phyloP scores from a whole-genome alignment of 2,888 invertebrate species.

The Tipula lateralis region DNA sequence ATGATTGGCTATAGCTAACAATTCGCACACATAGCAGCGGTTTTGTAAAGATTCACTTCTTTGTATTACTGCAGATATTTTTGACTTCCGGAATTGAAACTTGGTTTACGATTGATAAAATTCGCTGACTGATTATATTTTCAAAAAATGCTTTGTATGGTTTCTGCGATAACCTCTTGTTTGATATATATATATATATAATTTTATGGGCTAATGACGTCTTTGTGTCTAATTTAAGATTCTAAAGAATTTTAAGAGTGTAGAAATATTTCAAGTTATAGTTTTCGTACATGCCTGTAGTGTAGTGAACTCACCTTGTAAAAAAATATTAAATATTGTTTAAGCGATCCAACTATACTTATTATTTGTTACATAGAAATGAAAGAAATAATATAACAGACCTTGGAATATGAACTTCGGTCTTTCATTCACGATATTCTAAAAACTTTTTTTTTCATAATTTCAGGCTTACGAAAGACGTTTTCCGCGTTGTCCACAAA shows the following conservation, averaged over 20 bases:
- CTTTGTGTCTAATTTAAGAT: neutral
- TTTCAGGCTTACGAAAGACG: conserved; percentile 86
- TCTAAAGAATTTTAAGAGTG: neutral
- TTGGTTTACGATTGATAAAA: neutral
- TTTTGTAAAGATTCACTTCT: neutral
- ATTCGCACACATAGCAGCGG: neutral
- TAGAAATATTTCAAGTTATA: no score
- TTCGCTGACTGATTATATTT: neutral
- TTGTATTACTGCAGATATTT: neutral
- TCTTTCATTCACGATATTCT: conserved; percentile 31
- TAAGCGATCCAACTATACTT: neutral
- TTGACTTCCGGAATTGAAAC: neutral
- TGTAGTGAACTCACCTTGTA: no score
- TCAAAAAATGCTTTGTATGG: neutral
- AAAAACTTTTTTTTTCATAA: conserved; percentile 34
- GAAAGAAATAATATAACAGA: neutral
- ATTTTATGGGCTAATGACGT: neutral
- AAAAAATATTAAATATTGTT: no score
- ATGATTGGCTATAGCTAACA: no score
- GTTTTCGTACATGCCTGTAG: no score
- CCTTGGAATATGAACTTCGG: neutral
- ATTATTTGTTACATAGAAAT: neutral
- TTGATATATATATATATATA: neutral
- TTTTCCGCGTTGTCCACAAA: conserved; percentile 89
- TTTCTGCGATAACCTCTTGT: neutral